Evolutionary conservation across 2,888 invertebrate genomes (phyloP).

Genomic region (Tryphoninae sp.): DNA sequence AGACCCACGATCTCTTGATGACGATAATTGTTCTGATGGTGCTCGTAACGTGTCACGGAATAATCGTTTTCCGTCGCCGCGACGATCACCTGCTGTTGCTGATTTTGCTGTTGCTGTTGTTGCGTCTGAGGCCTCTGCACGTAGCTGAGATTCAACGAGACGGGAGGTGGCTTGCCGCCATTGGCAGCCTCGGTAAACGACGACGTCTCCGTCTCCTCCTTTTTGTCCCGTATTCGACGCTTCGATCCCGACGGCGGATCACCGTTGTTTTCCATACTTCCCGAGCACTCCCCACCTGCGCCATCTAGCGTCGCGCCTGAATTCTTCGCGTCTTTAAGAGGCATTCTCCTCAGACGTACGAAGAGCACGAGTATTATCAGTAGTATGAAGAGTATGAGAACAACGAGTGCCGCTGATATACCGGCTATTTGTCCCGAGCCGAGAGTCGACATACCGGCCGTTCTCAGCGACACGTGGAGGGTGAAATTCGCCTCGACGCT

Average conservation of each 20-base stretch:
- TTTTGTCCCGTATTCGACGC: slow-evolving; percentile 70
- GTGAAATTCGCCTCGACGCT: slow-evolving; percentile 95
- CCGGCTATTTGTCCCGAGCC: slow-evolving; percentile 94
- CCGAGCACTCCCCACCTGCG: slow-evolving; percentile 57
- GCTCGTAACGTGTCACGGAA: slow-evolving; percentile 81
- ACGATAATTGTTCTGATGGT: slow-evolving; percentile 81
- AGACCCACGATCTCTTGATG: slow-evolving; percentile 74
- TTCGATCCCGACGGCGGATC: slow-evolving; percentile 66
- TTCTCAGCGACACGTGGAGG: slow-evolving; percentile 89
- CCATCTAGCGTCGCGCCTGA: slow-evolving; percentile 82
- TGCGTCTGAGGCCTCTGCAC: slow-evolving; percentile 74
- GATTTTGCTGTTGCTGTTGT: slow-evolving; percentile 14
- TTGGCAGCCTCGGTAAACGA: slow-evolving; percentile 70
- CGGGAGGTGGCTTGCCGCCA: slow-evolving; percentile 72
- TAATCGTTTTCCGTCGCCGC: slow-evolving; percentile 82
- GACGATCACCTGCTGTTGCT: slow-evolving; percentile 54
- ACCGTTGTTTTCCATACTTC: slow-evolving; percentile 62
- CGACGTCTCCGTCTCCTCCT: slow-evolving; percentile 76
- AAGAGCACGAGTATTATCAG: slow-evolving; percentile 88
- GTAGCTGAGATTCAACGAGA: slow-evolving; percentile 76
- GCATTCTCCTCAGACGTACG: slow-evolving; percentile 88
- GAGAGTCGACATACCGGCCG: slow-evolving; percentile 91
- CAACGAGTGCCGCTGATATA: slow-evolving; percentile 90
- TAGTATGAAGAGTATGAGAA: slow-evolving; percentile 89
- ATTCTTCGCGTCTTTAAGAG: slow-evolving; percentile 89